A percentile compares a stretch with the other conserved stretches of the same genome.
phyloP scores from a whole-genome alignment of 2,888 invertebrate genomes.

The Trichogramma dendrolimi region DNA sequence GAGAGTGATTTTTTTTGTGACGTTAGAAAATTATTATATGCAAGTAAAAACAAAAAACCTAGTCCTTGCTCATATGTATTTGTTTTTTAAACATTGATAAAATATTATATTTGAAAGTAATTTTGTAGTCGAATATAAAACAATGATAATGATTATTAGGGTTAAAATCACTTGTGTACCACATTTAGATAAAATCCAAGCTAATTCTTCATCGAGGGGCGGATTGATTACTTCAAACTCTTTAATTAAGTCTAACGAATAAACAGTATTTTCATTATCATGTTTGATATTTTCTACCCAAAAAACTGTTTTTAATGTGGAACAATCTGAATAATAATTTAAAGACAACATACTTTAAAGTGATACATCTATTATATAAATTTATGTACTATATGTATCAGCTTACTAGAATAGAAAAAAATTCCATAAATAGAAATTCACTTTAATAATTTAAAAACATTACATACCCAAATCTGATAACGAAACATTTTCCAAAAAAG shows the following conservation, averaged over 20 bases:
- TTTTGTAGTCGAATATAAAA: too few relatives aligned
- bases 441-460: neutral
- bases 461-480: slow-evolving; percentile 73
- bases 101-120: too few relatives aligned
- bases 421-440: slow-evolving; percentile 9
- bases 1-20: too few relatives aligned
- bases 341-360: slow-evolving; percentile 67
- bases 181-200: slow-evolving; percentile 63
- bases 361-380: neutral
- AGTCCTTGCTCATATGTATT: too few relatives aligned
- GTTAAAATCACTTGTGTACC: slow-evolving; percentile 48
- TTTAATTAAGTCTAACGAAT: slow-evolving; percentile 79
- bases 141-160: neutral
- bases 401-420: slow-evolving; percentile 2
- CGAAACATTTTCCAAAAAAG: slow-evolving; percentile 83
- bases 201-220: slow-evolving; percentile 72
- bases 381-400: neutral
- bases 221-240: slow-evolving; percentile 79
- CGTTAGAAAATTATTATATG: too few relatives aligned
- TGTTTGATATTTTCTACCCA: slow-evolving; percentile 59
- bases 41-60: too few relatives aligned
- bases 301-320: slow-evolving; percentile 38
- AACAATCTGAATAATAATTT: slow-evolving; percentile 76
- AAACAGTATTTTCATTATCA: slow-evolving; percentile 55
- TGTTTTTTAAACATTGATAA: too few relatives aligned